Evolutionary conservation across 2,797 vertebrate genomes (phyloP).

Genomic region (Hapalemur alaotrensis): DNA sequence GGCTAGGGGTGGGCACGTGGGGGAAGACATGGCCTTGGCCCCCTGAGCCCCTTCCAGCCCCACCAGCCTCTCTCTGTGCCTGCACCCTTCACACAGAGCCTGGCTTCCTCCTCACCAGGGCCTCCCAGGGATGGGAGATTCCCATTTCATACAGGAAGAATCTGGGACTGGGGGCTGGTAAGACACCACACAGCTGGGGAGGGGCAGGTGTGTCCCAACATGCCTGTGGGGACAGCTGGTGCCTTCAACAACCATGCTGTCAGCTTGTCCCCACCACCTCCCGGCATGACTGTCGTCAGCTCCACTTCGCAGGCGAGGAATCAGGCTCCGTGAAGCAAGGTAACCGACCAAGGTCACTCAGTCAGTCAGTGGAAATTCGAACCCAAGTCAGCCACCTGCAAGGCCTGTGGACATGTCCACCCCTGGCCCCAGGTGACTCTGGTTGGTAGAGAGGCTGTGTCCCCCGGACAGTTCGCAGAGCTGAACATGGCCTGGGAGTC

Average conservation of each 20-base stretch:
- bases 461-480: too few relatives aligned
- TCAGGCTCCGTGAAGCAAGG: neutral
- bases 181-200: rapidly evolving
- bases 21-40: neutral
- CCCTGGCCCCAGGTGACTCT: rapidly evolving
- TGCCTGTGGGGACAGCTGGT: neutral
- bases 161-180: neutral
- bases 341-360: neutral
- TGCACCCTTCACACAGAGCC: neutral
- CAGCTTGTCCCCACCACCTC: rapidly evolving
- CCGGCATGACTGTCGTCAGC: rapidly evolving
- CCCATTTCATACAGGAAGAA: neutral
- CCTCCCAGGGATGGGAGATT: neutral
- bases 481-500: neutral
- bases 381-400: neutral
- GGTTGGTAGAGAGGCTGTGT: neutral
- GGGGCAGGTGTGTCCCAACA: rapidly evolving
- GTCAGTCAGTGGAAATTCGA: neutral
- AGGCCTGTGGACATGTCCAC: neutral
- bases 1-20: rapidly evolving
- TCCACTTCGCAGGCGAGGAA: neutral
- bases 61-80: neutral
- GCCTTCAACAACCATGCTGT: rapidly evolving
- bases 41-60: neutral
- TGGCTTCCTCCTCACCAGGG: neutral